phyloP scores from a whole-genome alignment of 1,140 invertebrate genomes.

The Drosophila parabipectinata region DNA sequence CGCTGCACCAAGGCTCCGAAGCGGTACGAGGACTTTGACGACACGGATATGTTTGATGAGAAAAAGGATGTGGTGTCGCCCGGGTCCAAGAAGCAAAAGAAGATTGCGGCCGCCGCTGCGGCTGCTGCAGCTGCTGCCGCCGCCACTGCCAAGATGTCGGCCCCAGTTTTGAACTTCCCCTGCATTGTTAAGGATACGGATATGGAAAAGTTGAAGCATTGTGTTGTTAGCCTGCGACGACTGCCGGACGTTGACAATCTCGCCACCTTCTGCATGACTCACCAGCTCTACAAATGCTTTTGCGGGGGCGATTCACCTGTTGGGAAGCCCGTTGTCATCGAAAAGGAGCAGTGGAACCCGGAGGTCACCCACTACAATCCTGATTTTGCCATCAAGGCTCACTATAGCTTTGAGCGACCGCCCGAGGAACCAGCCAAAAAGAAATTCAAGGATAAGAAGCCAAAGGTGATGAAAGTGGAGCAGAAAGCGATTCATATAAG shows the following conservation, averaged over 20 bases:
- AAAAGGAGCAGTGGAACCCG: slow-evolving; percentile 58
- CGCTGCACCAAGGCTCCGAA: slow-evolving; percentile 79
- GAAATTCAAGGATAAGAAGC: slow-evolving; percentile 38
- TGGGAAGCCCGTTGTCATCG: slow-evolving; percentile 70
- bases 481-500: not conserved
- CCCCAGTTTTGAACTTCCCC: slow-evolving; percentile 33
- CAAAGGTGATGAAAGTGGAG: slow-evolving; percentile 1
- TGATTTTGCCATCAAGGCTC: slow-evolving; percentile 53
- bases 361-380: slow-evolving; percentile 46
- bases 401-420: slow-evolving; percentile 71
- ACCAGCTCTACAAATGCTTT: slow-evolving; percentile 82
- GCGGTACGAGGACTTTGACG: slow-evolving; percentile 76
- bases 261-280: slow-evolving; percentile 78
- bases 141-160: not conserved
- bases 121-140: slow-evolving; percentile 12
- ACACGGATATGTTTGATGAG: slow-evolving; percentile 62
- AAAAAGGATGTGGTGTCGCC: slow-evolving; percentile 13
- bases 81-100: slow-evolving; percentile 31
- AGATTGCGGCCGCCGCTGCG: slow-evolving; percentile 21
- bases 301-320: slow-evolving; percentile 63
- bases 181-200: slow-evolving; percentile 63
- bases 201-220: slow-evolving; percentile 67
- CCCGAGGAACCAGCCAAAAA: slow-evolving; percentile 52
- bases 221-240: slow-evolving; percentile 57
- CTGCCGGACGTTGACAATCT: slow-evolving; percentile 66